Base-by-base conservation (phyloP, 2,888 invertebrate genomes). In the Mimas tiliae region DNA sequence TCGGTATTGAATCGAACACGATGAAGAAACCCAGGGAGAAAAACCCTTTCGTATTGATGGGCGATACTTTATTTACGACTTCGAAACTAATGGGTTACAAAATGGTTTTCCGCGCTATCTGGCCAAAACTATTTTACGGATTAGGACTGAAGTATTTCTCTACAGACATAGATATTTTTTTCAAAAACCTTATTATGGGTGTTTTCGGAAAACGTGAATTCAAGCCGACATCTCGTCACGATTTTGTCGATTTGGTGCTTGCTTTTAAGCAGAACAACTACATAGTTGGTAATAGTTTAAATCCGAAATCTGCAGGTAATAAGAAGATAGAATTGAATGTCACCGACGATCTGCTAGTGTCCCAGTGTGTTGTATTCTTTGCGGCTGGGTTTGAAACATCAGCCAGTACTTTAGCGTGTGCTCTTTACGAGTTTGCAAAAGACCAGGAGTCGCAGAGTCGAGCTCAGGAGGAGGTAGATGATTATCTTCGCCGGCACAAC, bases 361-460 rank as follows among this genome's bases (percentile, higher is more conserved):
- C 94, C 0, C 95, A 95, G 65, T 90, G 94, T 1, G 87, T 94
- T 21, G 74, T 94, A 0, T 94, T 95, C 58, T 88, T 87, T 53
- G 78, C 70, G 9, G 87, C 84, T 38, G 88, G 88, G 0, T 87
- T 79, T 58, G 87, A 87, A 58, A 86, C 88, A 0, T 82, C 87
- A 0, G 75, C 87, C 0, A 78, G 75, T 0, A 78, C 81, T 0
- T 62, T 83, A 6, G 77, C 78, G 53, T 77, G 78, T 51, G 77
- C 81, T 1, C 66, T 88, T 3, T 87, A 78, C 63, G 85, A 87
- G 67, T 68, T 88, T 0, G 82, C 86, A 1, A 85, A 85, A 69
- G 70, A 82, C 50, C 72, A 72, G 19, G 73, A 79, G 7, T 75
- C 72, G 0, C 85, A 85, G 65, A 69, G 68, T 1, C 73, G 70